Percentiles rank a stretch among this genome's conserved stretches.
These are phyloP conservation scores for Brienomyrus brachyistius DNA, from an alignment of 2,113 vertebrate genomes.

Conservation along the genomic window DNA sequence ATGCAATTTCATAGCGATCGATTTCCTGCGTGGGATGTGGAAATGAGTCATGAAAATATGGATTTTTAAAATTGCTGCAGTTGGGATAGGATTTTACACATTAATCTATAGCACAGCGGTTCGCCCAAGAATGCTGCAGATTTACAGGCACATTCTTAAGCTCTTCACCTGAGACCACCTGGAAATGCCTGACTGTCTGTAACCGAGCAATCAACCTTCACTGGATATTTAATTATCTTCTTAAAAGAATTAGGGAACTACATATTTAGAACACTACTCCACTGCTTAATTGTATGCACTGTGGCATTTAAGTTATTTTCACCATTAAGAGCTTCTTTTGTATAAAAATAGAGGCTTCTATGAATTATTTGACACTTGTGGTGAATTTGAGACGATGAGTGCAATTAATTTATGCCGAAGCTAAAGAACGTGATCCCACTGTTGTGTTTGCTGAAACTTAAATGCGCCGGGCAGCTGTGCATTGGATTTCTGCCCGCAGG, in stretches of 20 bases:
- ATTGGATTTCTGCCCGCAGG: not conserved
- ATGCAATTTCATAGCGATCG: not conserved
- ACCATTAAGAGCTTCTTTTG: not conserved
- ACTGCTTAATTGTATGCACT: not conserved
- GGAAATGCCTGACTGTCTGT: not conserved
- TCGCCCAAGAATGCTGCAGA: not conserved
- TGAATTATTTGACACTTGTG: not conserved
- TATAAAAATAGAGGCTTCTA: not conserved
- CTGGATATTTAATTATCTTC: not conserved
- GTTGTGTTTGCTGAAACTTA: not conserved
- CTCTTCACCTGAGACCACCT: not conserved
- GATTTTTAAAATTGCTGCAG: not conserved
- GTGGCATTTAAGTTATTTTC: not conserved
- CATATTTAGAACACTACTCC: not conserved
- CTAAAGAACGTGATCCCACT: not conserved
- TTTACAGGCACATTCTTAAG: not conserved
- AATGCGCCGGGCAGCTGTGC: not conserved
- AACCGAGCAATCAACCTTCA: not conserved
- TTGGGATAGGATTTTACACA: not conserved
- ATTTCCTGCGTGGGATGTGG: not conserved
- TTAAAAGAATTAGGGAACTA: not conserved
- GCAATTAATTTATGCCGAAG: not conserved
- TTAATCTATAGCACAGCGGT: not conserved
- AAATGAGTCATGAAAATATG: slow-evolving; percentile 7
- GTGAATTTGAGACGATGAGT: not conserved